A percentile compares a stretch with the other conserved stretches of the same genome.
Evolutionary conservation across 2,797 vertebrate genomes (phyloP).

Genomic region (Myiothlypis coronata): DNA sequence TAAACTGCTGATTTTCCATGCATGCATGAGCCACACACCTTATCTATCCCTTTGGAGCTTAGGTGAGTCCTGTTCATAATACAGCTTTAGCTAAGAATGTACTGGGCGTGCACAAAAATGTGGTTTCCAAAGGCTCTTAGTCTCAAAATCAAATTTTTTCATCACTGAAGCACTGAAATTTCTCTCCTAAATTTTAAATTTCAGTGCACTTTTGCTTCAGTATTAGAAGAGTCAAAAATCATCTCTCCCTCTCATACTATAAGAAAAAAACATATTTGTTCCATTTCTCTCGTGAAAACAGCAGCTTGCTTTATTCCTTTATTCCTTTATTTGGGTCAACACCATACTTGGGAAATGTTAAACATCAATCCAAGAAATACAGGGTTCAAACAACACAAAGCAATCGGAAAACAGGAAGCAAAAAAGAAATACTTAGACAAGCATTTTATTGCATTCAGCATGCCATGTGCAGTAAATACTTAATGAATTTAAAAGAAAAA

Average conservation of each 20-base stretch:
- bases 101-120: neutral
- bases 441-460: neutral
- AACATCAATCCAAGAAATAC: neutral
- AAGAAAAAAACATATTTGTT: neutral
- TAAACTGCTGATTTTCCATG: slow-evolving; percentile 19
- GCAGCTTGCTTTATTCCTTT: neutral
- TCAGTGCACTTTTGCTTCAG: neutral
- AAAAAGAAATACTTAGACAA: neutral
- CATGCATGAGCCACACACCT: neutral
- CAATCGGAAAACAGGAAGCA: neutral
- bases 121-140: neutral
- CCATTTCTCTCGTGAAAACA: neutral
- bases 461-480: neutral
- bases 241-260: neutral
- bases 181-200: neutral
- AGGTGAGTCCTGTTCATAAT: neutral
- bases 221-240: neutral
- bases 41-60: neutral
- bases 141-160: neutral
- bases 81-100: neutral
- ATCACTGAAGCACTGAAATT: neutral
- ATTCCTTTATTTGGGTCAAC: neutral
- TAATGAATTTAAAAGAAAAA: neutral
- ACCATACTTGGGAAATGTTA: neutral
- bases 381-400: neutral